Base-by-base conservation (phyloP, 2,113 vertebrate genomes). In the Vimba vimba region DNA sequence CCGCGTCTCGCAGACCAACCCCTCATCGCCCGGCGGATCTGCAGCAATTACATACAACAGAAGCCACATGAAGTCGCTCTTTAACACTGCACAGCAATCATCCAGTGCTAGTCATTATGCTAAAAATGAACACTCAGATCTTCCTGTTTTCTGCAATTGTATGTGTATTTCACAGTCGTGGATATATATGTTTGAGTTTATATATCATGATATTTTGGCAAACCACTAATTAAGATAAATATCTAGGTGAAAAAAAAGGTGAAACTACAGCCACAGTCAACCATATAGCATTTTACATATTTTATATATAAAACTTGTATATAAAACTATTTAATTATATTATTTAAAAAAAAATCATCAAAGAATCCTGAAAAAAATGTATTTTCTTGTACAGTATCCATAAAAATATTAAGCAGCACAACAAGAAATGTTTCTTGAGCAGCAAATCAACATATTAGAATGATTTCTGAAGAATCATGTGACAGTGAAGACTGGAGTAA, bases 1-100 rank as follows among this genome's bases (percentile, higher is more conserved):
- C 6, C 66, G 76, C 4, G 94, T 95, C 82, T 95, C 93, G 76
- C 95, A 95, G 33, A 86, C 77, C 83, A 95, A 90, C 75, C 93
- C 90, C 60, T 17, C 90, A 76, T 87, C 92, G 75, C 83, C 87
- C 0, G 95, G 95, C n/a, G 94, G 91, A 91, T 95, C 95, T 95
- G 69, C 36, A 69, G 23, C 60, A 64, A 69, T 50, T 60, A 60
- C 86, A 85, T 11, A 87, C 55, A 68, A 83, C 82, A 68, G n/a
- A 43, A 87, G 50, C 30, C 50, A 39, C 86, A 66, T 62, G 12
- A 13, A 17, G 43, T 77, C 50, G 21, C 47, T 74, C 19, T 43
- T 11, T 59, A 60, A 73, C 66, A 60, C 66, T 43, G 69, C 33
- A 57, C 30, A 45, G 12, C 43, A 36, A 59, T 80, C n/a, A 39